A percentile compares a stretch with the other conserved stretches of the same genome.
phyloP scores from a whole-genome alignment of 1,140 invertebrate species.

The Meloidogyne chitwoodi region DNA sequence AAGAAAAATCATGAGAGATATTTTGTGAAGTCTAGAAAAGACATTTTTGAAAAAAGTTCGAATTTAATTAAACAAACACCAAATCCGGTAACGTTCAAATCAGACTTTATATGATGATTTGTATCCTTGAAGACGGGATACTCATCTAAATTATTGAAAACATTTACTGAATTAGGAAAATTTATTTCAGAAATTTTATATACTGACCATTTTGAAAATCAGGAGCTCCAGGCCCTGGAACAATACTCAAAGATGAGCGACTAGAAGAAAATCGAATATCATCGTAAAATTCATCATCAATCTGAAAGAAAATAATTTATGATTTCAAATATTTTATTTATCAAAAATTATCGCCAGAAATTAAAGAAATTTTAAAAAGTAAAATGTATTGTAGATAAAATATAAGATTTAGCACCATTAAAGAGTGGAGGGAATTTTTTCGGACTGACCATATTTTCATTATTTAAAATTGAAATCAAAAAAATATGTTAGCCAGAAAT shows the following conservation, averaged over 20 bases:
- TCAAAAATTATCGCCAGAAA: not conserved
- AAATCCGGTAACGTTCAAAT: not conserved
- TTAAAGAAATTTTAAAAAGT: too few species aligned
- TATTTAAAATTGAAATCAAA: too few species aligned
- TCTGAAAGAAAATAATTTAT: conserved; percentile 5
- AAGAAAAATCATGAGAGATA: not conserved
- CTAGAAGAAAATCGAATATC: conserved; percentile 29
- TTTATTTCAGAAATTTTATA: not conserved
- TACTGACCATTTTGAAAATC: not conserved
- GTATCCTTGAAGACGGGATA: not conserved
- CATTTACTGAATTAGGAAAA: not conserved
- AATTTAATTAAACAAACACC: not conserved
- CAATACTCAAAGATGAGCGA: conserved; percentile 23
- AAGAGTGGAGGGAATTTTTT: too few species aligned
- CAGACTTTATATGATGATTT: not conserved
- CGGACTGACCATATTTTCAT: too few species aligned
- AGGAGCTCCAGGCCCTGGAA: conserved; percentile 22
- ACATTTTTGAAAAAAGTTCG: not conserved
- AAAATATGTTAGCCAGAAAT: not conserved
- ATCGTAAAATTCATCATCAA: conserved; percentile 22
- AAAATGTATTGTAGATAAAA: too few species aligned
- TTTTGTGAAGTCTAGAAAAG: not conserved
- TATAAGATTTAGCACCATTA: too few species aligned
- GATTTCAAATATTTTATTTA: too few species aligned
- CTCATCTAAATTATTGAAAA: not conserved